phyloP scores from a whole-genome alignment of 2,797 vertebrate species.

The Pseudomugil gertrudae region DNA sequence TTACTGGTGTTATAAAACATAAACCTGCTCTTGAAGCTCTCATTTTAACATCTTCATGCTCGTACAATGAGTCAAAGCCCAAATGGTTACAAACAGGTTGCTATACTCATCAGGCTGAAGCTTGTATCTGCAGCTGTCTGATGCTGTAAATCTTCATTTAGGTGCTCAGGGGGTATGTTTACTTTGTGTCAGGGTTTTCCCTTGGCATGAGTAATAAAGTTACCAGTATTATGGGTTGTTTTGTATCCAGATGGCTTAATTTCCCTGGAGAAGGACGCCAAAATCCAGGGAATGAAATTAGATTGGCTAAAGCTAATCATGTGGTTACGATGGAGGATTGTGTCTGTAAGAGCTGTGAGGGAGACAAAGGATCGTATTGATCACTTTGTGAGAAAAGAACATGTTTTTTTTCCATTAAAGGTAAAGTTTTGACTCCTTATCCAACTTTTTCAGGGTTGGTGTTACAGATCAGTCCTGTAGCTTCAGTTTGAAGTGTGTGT shows the following conservation, averaged over 20 bases:
- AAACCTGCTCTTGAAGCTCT: too few species aligned
- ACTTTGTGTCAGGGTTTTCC: constrained; percentile 23
- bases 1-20: too few species aligned
- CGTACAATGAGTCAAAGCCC: neutral
- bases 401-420: neutral
- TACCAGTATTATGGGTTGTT: neutral
- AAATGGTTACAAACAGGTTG: constrained; percentile 5
- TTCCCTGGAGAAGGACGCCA: neutral
- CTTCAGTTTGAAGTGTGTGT: constrained; percentile 15
- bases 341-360: too few species aligned
- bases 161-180: constrained; percentile 28
- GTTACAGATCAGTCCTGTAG: constrained; percentile 13
- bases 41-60: neutral
- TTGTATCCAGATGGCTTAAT: neutral
- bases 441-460: constrained; percentile 27
- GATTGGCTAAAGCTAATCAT: neutral
- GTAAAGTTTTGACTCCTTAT: neutral
- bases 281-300: neutral
- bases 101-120: constrained; percentile 5
- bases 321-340: neutral
- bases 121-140: constrained; percentile 7
- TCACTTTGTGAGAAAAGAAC: too few species aligned
- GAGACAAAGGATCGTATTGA: too few species aligned
- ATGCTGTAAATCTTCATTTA: constrained; percentile 29
- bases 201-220: constrained; percentile 2